Conservation (phyloP, 2,797 vertebrate genomes). For the Helicolenus hilgendorfi region DNA sequence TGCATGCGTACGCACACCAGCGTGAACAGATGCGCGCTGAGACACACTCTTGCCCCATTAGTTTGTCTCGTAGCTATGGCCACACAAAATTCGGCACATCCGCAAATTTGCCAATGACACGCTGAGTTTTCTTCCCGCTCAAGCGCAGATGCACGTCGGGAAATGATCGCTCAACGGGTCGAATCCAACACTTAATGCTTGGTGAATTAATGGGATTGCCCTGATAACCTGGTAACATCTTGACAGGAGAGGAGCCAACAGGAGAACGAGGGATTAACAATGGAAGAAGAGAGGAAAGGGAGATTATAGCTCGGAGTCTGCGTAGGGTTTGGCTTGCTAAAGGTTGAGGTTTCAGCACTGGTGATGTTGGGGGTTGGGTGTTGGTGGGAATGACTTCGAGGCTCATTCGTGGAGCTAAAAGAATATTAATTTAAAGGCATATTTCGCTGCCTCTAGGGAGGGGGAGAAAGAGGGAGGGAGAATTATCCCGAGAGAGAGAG, state of each 20-base stretch:
- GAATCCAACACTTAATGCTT: constrained; percentile 21
- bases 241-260: not conserved
- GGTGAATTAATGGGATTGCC: constrained; percentile 75
- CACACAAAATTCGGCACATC: not conserved
- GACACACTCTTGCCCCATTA: constrained; percentile 7
- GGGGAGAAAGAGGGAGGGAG: not conserved
- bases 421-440: constrained; percentile 64
- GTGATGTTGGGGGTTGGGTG: constrained; percentile 40
- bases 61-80: constrained; percentile 21
- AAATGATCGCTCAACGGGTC: not conserved
- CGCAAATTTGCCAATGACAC: not conserved
- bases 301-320: constrained; percentile 28
- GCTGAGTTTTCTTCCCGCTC: not conserved
- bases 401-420: constrained; percentile 22
- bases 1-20: constrained; percentile 48
- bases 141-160: not conserved
- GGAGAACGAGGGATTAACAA: constrained; percentile 44
- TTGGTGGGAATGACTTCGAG: constrained; percentile 23
- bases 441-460: constrained; percentile 30
- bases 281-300: constrained; percentile 7
- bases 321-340: not conserved
- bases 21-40: constrained; percentile 6
- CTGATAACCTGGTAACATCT: constrained; percentile 68
- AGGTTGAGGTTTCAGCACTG: constrained; percentile 28
- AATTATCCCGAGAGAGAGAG: not conserved